Conservation (phyloP, 1,140 invertebrate species). For the Drosophila mojavensis region DNA sequence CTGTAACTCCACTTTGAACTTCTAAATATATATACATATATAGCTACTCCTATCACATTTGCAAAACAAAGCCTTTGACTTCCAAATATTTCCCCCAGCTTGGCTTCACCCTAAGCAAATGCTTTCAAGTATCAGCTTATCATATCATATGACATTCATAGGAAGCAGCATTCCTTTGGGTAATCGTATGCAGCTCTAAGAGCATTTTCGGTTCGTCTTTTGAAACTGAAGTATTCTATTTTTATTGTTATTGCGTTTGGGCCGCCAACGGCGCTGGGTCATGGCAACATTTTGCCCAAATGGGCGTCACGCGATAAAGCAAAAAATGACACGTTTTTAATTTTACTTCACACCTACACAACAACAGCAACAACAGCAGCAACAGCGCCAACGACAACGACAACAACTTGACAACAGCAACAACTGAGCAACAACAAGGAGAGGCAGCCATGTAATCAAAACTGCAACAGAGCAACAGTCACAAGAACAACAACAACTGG, state of each 20-base stretch:
- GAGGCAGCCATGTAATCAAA: conserved; percentile 39
- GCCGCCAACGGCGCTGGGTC: conserved; percentile 44
- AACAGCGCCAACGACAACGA: conserved; percentile 20
- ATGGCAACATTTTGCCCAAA: conserved; percentile 57
- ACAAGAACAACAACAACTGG: conserved; percentile 36
- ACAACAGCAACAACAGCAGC: conserved; percentile 44
- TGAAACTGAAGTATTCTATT: neutral
- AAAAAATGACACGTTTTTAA: conserved; percentile 83
- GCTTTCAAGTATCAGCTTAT: too few relatives aligned
- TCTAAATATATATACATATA: too few relatives aligned
- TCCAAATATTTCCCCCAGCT: too few relatives aligned
- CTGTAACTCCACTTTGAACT: too few relatives aligned
- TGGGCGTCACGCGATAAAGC: conserved; percentile 72
- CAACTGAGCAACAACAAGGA: conserved; percentile 37
- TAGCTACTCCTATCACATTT: too few relatives aligned
- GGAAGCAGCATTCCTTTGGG: too few relatives aligned
- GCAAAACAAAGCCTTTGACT: too few relatives aligned
- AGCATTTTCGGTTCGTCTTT: neutral
- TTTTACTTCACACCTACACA: conserved; percentile 82
- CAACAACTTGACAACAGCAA: conserved; percentile 33
- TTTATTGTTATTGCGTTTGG: conserved; percentile 27
- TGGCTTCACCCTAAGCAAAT: too few relatives aligned
- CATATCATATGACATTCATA: too few relatives aligned
- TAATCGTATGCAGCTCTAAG: too few relatives aligned
- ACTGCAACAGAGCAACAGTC: conserved; percentile 44